Percentiles rank a stretch among this genome's conserved stretches.
Evolutionary conservation across 2,797 vertebrate genomes (phyloP).

Genomic region (Chrysocyon brachyurus): DNA sequence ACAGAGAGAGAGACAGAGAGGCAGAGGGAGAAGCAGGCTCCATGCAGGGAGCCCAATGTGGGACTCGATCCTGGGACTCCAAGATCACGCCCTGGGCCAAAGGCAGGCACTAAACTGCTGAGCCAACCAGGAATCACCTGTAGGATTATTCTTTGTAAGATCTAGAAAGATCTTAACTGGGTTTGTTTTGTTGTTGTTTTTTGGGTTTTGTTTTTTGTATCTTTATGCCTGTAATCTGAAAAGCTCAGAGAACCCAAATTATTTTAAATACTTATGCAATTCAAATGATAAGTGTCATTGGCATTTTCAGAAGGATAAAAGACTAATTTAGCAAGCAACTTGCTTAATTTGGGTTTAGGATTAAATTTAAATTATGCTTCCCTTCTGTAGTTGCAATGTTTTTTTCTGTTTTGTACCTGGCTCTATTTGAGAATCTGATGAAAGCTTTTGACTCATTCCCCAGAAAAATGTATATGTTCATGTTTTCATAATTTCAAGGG

Average conservation of each 20-base stretch:
- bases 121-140: background rate
- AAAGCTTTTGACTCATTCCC: constrained; percentile 36
- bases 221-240: background rate
- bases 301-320: constrained; percentile 42
- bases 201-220: background rate
- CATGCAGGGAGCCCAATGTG: too few relatives aligned
- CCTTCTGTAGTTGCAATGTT: background rate
- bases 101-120: too few relatives aligned
- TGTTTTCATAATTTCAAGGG: constrained; percentile 44
- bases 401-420: constrained; percentile 37
- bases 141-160: constrained; percentile 33
- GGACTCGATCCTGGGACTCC: too few relatives aligned
- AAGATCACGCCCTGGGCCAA: too few relatives aligned
- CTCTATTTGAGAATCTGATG: constrained; percentile 4
- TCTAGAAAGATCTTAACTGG: background rate
- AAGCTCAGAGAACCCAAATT: constrained; percentile 37
- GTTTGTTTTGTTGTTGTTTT: background rate
- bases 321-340: constrained; percentile 52
- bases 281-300: background rate
- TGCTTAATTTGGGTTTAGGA: constrained; percentile 10
- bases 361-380: constrained; percentile 46
- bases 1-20: too few relatives aligned
- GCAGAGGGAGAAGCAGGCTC: too few relatives aligned
- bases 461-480: background rate
- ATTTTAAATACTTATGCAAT: constrained; percentile 57